Evolutionary conservation across 30 jellyfish, hydroid and myxozoan genomes (phyloP).

Genomic region (Turritopsis rubra): DNA sequence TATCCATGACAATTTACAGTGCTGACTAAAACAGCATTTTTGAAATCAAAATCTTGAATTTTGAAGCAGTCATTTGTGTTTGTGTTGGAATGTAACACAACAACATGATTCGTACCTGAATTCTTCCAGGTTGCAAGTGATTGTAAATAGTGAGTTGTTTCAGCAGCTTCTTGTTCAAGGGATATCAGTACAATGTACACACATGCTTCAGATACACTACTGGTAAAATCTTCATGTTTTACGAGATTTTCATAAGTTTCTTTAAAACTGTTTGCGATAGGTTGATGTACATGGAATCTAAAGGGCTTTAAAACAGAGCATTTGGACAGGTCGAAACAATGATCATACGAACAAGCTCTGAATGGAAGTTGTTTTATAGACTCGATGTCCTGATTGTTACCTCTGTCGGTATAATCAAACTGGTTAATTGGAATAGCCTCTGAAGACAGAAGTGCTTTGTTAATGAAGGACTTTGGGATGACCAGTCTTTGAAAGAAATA

Average conservation of each 20-base stretch:
- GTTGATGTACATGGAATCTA: constrained; percentile 34
- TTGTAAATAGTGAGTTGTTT: constrained; percentile 16
- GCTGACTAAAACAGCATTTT: constrained; percentile 34
- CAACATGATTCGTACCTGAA: constrained; percentile 62
- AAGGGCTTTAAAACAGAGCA: constrained; percentile 51
- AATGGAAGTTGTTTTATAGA: constrained; percentile 17
- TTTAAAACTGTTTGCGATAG: constrained; percentile 7
- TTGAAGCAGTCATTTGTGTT: constrained; percentile 37
- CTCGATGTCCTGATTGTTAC: background rate
- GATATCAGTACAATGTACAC: constrained; percentile 28
- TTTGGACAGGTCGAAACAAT: constrained; percentile 63
- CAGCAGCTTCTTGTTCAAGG: background rate
- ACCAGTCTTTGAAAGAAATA: too few species aligned
- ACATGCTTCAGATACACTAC: constrained; percentile 39
- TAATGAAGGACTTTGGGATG: too few species aligned
- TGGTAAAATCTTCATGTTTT: constrained; percentile 30
- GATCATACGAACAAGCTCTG: constrained; percentile 45
- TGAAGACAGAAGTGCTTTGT: too few species aligned
- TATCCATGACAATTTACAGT: constrained; percentile 26
- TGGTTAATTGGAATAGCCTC: too few species aligned
- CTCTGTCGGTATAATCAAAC: too few species aligned
- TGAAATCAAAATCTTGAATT: constrained; percentile 21
- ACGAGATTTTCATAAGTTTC: background rate
- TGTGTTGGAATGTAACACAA: constrained; percentile 25
- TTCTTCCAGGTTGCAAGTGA: constrained; percentile 41